Evolutionary conservation across 2,797 vertebrate species (phyloP).

Genomic region (Coregonus sp.): DNA sequence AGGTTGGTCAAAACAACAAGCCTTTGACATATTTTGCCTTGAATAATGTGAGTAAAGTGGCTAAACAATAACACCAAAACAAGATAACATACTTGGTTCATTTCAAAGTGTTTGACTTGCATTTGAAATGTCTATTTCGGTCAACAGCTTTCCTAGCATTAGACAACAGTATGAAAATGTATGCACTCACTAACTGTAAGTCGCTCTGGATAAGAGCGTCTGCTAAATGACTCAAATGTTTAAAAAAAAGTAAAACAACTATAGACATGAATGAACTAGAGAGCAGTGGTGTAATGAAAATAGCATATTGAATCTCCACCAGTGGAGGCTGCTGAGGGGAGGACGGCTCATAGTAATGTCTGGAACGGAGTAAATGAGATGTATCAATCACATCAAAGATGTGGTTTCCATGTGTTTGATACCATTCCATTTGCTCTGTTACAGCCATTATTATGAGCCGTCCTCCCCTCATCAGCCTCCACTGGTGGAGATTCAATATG

Average conservation of each 20-base stretch:
- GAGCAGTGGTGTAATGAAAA: background rate
- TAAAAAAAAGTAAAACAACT: background rate
- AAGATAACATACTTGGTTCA: background rate
- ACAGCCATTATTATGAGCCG: conserved; percentile 32
- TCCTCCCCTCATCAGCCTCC: conserved; percentile 73
- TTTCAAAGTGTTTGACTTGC: background rate
- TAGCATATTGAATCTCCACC: too few species aligned
- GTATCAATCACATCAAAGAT: too few species aligned
- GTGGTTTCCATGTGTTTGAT: too few species aligned
- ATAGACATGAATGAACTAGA: background rate
- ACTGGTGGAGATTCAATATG: too few species aligned
- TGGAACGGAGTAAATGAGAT: too few species aligned
- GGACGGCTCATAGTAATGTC: conserved; percentile 58
- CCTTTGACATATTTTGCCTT: background rate
- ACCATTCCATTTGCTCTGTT: conserved; percentile 62
- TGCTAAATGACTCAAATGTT: too few species aligned
- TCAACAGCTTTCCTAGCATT: background rate
- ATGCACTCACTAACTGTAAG: too few species aligned
- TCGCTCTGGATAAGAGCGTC: too few species aligned
- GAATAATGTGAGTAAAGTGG: background rate
- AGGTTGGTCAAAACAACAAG: conserved; percentile 6
- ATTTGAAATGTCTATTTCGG: background rate
- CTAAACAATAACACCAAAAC: conserved; percentile 3
- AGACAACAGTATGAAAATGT: background rate
- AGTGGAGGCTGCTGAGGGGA: conserved; percentile 67